Conservation (phyloP, 2,113 vertebrate species). For the Microtus montanus region DNA sequence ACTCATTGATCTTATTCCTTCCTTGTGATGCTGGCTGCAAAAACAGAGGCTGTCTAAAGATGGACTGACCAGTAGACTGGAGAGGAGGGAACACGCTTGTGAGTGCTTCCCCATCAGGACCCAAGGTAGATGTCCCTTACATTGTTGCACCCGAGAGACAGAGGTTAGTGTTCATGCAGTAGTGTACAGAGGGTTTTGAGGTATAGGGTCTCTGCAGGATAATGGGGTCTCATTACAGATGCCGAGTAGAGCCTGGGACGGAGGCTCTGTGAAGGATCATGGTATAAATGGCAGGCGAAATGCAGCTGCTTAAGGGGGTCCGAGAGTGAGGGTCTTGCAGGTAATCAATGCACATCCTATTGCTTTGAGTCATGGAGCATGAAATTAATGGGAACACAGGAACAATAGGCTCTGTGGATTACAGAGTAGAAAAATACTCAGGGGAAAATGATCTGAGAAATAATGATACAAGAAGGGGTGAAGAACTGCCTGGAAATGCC, state of each 20-base stretch:
- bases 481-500: background rate
- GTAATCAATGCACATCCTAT: fast-evolving
- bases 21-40: background rate
- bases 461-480: too few species aligned
- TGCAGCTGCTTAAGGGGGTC: background rate
- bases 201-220: fast-evolving
- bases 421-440: background rate
- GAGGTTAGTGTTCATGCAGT: background rate
- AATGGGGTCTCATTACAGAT: background rate
- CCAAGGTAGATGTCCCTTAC: fast-evolving
- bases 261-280: fast-evolving
- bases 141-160: fast-evolving
- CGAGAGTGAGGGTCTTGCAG: fast-evolving
- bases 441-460: background rate
- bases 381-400: fast-evolving
- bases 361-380: fast-evolving
- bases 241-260: background rate
- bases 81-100: background rate
- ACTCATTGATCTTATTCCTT: background rate
- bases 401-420: background rate
- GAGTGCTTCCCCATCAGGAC: fast-evolving
- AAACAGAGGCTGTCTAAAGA: background rate
- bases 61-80: background rate
- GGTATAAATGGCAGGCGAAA: fast-evolving
- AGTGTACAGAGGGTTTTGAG: background rate